Evolutionary conservation across 2,888 invertebrate species (phyloP).

Genomic region (Vesta saturnalis): DNA sequence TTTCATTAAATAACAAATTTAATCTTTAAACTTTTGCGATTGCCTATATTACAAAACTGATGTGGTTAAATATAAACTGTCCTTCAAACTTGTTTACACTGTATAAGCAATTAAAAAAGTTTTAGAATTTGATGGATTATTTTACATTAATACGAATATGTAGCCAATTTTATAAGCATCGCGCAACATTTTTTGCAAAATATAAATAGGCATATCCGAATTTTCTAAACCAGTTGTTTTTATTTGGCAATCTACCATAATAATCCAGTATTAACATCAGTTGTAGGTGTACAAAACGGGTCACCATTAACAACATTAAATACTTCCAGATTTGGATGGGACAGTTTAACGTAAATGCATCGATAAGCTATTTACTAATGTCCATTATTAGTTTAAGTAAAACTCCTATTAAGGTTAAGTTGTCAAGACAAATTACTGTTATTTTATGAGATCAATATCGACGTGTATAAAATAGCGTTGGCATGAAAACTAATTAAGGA

Average conservation of each 20-base stretch:
- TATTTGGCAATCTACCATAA: neutral
- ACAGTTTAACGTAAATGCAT: too few species aligned
- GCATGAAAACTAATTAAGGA: slow-evolving; percentile 10
- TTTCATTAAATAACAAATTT: too few species aligned
- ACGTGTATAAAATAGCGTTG: neutral
- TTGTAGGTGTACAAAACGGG: slow-evolving; percentile 1
- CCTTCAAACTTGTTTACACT: too few species aligned
- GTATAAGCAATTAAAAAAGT: too few species aligned
- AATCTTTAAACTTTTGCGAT: too few species aligned
- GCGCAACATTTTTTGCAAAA: too few species aligned
- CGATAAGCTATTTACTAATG: neutral
- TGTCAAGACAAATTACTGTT: slow-evolving; percentile 1
- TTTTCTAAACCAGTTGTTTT: neutral
- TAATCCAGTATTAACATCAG: neutral
- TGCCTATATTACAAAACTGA: too few species aligned
- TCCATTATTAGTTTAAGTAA: neutral
- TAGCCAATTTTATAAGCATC: too few species aligned
- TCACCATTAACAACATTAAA: neutral
- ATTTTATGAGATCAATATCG: slow-evolving; percentile 7
- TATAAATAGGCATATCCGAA: neutral
- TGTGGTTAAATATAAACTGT: too few species aligned
- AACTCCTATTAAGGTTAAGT: neutral
- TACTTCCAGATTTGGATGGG: neutral
- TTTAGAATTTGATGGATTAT: too few species aligned
- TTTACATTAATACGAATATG: too few species aligned